Conservation (phyloP, 2,113 vertebrate genomes). For the Mormyrus lacerda region DNA sequence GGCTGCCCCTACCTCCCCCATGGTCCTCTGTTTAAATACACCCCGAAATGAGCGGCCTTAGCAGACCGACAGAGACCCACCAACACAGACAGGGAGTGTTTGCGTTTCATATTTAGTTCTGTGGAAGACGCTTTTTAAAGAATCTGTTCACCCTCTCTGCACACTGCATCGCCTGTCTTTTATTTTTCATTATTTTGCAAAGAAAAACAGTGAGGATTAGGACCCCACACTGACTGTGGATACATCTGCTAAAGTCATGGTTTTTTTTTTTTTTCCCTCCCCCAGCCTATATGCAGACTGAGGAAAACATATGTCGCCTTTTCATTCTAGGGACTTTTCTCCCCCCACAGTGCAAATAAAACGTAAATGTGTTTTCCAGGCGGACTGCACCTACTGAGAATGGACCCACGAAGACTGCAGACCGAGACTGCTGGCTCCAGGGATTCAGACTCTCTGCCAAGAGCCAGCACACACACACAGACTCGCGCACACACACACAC, state of each 20-base stretch:
- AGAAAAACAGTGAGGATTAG: neutral
- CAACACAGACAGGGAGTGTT: neutral
- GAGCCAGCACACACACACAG: neutral
- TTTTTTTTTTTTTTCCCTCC: constrained; percentile 31
- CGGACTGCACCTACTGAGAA: constrained; percentile 20
- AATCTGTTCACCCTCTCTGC: neutral
- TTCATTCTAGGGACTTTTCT: constrained; percentile 8
- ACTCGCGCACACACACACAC: neutral
- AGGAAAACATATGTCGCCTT: constrained; percentile 37
- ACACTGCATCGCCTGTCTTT: neutral
- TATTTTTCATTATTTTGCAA: neutral
- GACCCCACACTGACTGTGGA: neutral
- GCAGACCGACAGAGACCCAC: neutral
- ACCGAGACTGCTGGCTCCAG: neutral
- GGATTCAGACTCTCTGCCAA: neutral
- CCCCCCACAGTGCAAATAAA: constrained; percentile 45
- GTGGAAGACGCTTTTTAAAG: neutral
- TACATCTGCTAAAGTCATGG: constrained; percentile 52
- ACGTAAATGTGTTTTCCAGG: constrained; percentile 48
- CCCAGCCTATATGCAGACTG: constrained; percentile 43
- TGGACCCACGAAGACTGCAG: constrained; percentile 33
- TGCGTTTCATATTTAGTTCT: neutral
- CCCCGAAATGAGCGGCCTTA: neutral
- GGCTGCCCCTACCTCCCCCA: neutral
- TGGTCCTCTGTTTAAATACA: neutral